Percentiles rank a stretch among this genome's conserved stretches.
phyloP scores from a whole-genome alignment of 2,888 invertebrate genomes.

The Drosophila gaucha region DNA sequence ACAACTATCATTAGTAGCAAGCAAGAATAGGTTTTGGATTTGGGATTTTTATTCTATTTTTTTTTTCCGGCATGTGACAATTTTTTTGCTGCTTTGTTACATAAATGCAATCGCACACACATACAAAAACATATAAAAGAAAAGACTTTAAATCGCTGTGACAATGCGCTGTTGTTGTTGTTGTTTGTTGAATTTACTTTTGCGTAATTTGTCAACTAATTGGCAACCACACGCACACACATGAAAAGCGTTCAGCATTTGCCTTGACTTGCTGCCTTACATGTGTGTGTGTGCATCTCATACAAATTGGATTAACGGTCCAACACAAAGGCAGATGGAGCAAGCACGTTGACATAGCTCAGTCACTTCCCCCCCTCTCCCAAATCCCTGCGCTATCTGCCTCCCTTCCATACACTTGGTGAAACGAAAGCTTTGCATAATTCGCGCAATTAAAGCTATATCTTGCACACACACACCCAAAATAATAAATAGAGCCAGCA shows the following conservation, averaged over 20 bases:
- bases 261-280: constrained; percentile 41
- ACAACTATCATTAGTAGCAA: constrained; percentile 71
- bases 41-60: constrained; percentile 17
- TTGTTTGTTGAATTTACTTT: constrained; percentile 58
- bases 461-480: constrained; percentile 24
- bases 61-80: constrained; percentile 47
- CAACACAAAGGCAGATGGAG: constrained; percentile 39
- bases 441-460: constrained; percentile 49
- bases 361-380: not conserved
- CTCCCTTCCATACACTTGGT: constrained; percentile 5
- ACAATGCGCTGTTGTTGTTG: constrained; percentile 28
- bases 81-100: constrained; percentile 49
- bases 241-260: constrained; percentile 17
- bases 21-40: constrained; percentile 35
- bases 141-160: constrained; percentile 26
- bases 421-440: constrained; percentile 54
- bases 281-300: constrained; percentile 14
- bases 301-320: constrained; percentile 69
- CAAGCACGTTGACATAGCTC: constrained; percentile 33
- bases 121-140: constrained; percentile 12
- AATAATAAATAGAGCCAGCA: not conserved
- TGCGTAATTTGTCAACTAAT: constrained; percentile 79
- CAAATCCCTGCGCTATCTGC: not conserved
- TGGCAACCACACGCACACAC: constrained; percentile 42
- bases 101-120: constrained; percentile 47